Evolutionary conservation across 2,888 invertebrate genomes (phyloP), one percentile per base, ranked within the genome.

Genomic region (Dorcus parallelipipedus): DNA sequence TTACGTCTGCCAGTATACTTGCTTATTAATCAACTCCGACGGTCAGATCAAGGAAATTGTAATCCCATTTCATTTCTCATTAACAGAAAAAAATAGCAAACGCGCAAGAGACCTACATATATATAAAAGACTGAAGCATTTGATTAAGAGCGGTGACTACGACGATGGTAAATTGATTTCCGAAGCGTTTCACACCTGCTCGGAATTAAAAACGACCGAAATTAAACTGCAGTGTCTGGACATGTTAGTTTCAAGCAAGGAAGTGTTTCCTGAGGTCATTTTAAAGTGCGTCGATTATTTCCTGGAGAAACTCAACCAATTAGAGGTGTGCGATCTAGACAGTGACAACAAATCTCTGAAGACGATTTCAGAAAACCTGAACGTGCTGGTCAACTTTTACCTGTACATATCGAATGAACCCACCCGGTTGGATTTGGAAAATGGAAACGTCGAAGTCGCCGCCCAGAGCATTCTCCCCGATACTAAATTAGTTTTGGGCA

Each of bases 41-140:
- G 93, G 93, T 0, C 85, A 86, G 69, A 76, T 97, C 0, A 93
- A 91, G 74, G 90, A 90, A 71, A 85, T 97, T 62, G 80, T 83
- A 61, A 88, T 97, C 68, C 97, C 97, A 23, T 97, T 96, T 76
- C 95, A 95, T 77, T 91, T 90, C 75, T 90, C 94, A 0, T 80
- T 97, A 42, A 91, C 91, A 74, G 94, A 91, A 66, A 91, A 90
- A 73, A 92, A 92, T 77, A 94, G 92, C 58, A 89, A 90, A 68
- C 86, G 91, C 69, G 91, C 94, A 0, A 86, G 93, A 67, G 97
- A 97, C 77, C 83, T 95, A 54, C 94, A 96, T 78, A 80, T 94
- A 48, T 81, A 95, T 59, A 88, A 92, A 71, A 89, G 91, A 66
- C 76, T 92, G 26, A 86, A 89, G 60, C 85, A 84, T 42, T 82